phyloP scores from a whole-genome alignment of 2,113 vertebrate species.

The Mellivora capensis region DNA sequence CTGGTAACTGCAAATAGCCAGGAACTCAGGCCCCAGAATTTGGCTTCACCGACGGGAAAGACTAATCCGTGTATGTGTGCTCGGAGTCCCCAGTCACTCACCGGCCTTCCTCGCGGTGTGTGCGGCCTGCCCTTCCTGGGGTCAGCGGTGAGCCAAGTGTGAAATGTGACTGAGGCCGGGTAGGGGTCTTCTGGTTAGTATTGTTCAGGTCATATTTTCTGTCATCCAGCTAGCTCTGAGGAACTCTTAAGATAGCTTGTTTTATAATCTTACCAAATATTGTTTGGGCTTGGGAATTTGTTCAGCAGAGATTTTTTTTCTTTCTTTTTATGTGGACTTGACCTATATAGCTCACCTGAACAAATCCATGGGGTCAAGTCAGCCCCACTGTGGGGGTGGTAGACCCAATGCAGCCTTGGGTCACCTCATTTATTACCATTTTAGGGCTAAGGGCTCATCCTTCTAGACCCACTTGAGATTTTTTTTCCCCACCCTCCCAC shows the following conservation, averaged over 20 bases:
- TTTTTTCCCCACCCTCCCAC: not conserved
- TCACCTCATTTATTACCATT: not conserved
- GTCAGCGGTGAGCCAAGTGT: not conserved
- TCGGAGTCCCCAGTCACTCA: not conserved
- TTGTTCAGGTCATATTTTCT: not conserved
- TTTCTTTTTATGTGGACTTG: not conserved
- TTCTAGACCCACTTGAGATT: not conserved
- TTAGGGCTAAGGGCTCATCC: not conserved
- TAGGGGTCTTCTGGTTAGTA: not conserved
- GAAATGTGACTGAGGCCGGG: not conserved
- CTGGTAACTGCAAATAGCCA: slow-evolving; percentile 1
- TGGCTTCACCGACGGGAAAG: not conserved
- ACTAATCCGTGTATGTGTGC: not conserved
- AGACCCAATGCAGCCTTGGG: not conserved
- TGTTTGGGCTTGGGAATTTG: not conserved
- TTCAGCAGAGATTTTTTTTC: not conserved
- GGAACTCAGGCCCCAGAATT: slow-evolving; percentile 10
- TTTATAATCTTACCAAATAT: not conserved
- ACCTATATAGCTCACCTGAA: not conserved
- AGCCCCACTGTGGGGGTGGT: not conserved
- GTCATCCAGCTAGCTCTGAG: not conserved
- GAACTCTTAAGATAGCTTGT: not conserved
- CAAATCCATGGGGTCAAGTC: not conserved
- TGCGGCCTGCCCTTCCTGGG: not conserved
- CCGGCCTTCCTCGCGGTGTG: not conserved